Evolutionary conservation across 2,888 invertebrate genomes (phyloP).

Genomic region (Bellardia pandia): DNA sequence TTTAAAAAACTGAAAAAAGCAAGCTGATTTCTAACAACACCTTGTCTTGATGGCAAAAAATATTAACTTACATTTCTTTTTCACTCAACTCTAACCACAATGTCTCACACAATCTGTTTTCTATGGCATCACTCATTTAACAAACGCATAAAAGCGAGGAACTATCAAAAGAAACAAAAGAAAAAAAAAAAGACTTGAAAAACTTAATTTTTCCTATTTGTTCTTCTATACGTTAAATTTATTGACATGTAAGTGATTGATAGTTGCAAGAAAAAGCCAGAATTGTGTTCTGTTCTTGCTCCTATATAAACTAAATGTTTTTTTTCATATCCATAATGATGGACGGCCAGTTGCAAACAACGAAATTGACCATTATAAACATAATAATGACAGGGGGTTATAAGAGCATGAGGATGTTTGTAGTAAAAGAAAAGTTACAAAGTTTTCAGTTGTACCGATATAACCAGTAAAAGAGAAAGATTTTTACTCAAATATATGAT

Average conservation of each 20-base stretch:
- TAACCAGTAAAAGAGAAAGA: neutral
- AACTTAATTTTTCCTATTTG: neutral
- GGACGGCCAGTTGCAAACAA: constrained; percentile 19
- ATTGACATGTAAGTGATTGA: constrained; percentile 66
- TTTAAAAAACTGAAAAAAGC: no score
- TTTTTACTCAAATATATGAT: constrained; percentile 18
- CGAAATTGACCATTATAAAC: constrained; percentile 42
- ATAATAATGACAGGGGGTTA: constrained; percentile 31
- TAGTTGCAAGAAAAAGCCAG: constrained; percentile 35
- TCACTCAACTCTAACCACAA: neutral
- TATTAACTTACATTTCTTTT: neutral
- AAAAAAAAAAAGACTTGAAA: neutral
- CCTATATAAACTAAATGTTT: constrained; percentile 8
- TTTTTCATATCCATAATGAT: constrained; percentile 37
- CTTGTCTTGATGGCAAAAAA: neutral
- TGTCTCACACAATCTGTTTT: neutral
- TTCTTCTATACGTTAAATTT: constrained; percentile 23
- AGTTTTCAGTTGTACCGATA: neutral
- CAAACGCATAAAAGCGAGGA: neutral
- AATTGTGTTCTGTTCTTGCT: constrained; percentile 2
- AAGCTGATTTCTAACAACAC: neutral
- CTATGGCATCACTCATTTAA: neutral
- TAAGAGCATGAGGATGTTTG: neutral
- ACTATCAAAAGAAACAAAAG: neutral
- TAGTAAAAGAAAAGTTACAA: neutral